Base-by-base conservation (phyloP, 2,888 invertebrate species). In the Drosophila koepferae region DNA sequence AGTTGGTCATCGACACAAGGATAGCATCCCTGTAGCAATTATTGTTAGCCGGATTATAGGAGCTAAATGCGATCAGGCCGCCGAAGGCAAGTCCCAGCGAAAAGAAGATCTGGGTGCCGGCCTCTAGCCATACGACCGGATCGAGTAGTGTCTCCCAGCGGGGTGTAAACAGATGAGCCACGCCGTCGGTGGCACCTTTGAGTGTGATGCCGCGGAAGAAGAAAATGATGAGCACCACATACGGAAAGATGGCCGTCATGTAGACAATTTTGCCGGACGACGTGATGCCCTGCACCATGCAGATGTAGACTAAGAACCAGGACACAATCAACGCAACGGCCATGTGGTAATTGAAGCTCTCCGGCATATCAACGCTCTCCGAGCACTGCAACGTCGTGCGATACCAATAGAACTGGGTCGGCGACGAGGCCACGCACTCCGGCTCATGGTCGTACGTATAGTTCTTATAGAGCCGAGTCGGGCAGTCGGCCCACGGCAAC, bases 241-340 rank as follows among this genome's bases (percentile, higher is more conserved):
- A 99, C 0, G 99, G 99, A 92, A 99, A 99, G 0, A 98, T 98
- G 1, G 99, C 98, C 3, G 99, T 99, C 67, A 99, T 96, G 92
- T 98, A 99, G 73, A 98, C 98, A 56, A 98, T 98, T 94, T 99
- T 98, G 63, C 98, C 98, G 0, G 98, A 98, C 7, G 98, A 98
- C 2, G 99, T 98, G 75, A 99, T 98, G 61, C 99, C 99, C 93
- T 98, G 99, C 84, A 98, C 98, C 96, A 99, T 98, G 93, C 99
- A 99, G 93, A 98, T 95, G 93, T 98, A 99, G 76, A 99, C 98
- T 20, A 99, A 94, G 65, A 97, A 95, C 99, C 99, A 99, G 31
- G 99, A 98, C 4, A 97, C 95, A 12, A 98, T 94, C 49, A 99
- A 94, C 16, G 98, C 97, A 44, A 98, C 92, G 2, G 96, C 97